Conservation (phyloP, 1,140 invertebrate genomes). For the Hylaeus volcanicus region DNA sequence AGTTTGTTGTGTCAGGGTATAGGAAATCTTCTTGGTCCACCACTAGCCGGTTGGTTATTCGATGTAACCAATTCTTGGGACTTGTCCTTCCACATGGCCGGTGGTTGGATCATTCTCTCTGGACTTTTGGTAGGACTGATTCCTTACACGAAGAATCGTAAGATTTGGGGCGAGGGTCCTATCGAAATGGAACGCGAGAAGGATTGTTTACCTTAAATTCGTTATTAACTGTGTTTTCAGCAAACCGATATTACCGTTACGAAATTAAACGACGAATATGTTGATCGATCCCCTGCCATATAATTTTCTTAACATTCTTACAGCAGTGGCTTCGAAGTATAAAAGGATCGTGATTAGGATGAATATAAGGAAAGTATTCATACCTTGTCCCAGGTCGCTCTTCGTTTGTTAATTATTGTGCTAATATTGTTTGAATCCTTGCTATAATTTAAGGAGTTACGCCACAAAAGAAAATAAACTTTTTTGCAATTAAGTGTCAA, state of each 20-base stretch:
- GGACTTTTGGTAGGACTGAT: conserved; percentile 87
- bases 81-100: conserved; percentile 88
- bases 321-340: neutral
- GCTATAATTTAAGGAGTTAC: neutral
- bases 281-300: neutral
- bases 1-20: conserved; percentile 92
- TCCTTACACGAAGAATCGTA: conserved; percentile 84
- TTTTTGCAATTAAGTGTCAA: too few relatives aligned
- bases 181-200: conserved; percentile 81
- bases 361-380: neutral
- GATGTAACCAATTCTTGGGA: conserved; percentile 87
- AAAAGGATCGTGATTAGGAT: neutral
- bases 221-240: neutral
- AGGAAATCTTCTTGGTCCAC: conserved; percentile 85
- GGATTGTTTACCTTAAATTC: conserved; percentile 40
- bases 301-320: neutral
- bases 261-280: neutral
- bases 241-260: neutral
- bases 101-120: conserved; percentile 88
- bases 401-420: neutral
- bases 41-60: conserved; percentile 85
- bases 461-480: too few relatives aligned
- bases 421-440: neutral
- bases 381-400: neutral
- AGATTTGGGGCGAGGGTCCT: conserved; percentile 84